A percentile compares a stretch with the other conserved stretches of the same genome.
These are phyloP conservation scores for Polyommatus icarus DNA, from an alignment of 2,888 invertebrate species.

Conservation along the genomic window DNA sequence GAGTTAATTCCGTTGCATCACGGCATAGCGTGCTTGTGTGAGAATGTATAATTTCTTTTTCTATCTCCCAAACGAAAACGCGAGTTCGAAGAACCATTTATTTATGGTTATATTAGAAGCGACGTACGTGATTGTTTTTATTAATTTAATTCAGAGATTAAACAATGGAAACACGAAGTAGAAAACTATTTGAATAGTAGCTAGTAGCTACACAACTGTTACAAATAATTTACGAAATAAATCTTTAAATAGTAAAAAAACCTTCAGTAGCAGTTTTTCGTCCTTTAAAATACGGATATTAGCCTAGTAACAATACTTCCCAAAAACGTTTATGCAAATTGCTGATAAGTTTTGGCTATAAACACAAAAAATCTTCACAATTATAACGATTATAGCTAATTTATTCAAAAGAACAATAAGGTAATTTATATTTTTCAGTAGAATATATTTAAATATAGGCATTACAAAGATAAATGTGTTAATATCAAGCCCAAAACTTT, in stretches of 20 bases:
- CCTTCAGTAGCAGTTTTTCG: not conserved
- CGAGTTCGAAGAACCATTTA: conserved; percentile 31
- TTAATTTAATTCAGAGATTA: not conserved
- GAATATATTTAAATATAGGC: conserved; percentile 1
- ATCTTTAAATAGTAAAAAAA: not conserved
- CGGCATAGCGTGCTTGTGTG: conserved; percentile 46
- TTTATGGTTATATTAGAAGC: not conserved
- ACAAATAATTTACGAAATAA: too few relatives aligned
- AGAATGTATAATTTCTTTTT: conserved; percentile 34
- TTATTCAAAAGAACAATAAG: conserved; percentile 15
- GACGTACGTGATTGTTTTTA: not conserved
- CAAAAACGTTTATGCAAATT: not conserved
- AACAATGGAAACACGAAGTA: not conserved
- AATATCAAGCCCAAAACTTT: not conserved
- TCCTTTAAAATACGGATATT: not conserved
- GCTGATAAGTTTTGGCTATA: not conserved
- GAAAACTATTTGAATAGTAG: not conserved
- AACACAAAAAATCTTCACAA: not conserved
- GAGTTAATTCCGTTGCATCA: conserved; percentile 42
- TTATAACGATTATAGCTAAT: not conserved
- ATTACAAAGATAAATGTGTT: not conserved
- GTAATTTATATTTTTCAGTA: not conserved
- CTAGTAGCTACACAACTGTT: too few relatives aligned
- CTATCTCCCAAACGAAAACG: conserved; percentile 23
- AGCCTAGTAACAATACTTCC: not conserved